Evolutionary conservation across 2,113 vertebrate species (phyloP).

Genomic region (Pseudonaja textilis): DNA sequence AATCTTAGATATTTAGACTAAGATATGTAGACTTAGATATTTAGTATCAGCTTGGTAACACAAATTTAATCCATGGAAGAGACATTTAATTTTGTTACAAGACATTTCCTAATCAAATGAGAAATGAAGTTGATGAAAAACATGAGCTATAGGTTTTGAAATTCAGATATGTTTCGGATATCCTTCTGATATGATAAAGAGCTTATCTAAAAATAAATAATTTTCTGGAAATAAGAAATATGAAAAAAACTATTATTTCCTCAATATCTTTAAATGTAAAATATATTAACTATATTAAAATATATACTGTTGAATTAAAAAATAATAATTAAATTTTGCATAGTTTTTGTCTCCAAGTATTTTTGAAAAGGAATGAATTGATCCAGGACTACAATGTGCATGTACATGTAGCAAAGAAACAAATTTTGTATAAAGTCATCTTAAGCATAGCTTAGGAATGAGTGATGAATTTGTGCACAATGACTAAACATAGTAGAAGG

Average conservation of each 20-base stretch:
- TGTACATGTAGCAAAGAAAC: background rate
- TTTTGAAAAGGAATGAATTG: background rate
- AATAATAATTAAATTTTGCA: background rate
- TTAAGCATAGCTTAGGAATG: background rate
- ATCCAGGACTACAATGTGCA: background rate
- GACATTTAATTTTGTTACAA: constrained; percentile 27
- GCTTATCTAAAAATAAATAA: background rate
- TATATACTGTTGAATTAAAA: background rate
- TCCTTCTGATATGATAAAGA: background rate
- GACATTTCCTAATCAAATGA: constrained; percentile 26
- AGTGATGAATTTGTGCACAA: no score
- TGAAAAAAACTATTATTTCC: background rate
- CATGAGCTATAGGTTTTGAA: constrained; percentile 33
- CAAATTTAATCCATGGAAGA: constrained; percentile 16
- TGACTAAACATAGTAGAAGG: no score
- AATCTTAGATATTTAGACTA: constrained; percentile 23
- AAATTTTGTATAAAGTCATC: background rate
- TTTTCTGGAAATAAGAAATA: background rate
- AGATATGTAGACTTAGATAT: no score
- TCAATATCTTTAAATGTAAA: background rate
- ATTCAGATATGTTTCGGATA: background rate
- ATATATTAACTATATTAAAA: background rate
- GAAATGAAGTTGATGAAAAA: background rate
- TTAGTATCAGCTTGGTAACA: background rate
- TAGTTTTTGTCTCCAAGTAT: background rate